Evolutionary conservation across 2,113 vertebrate genomes (phyloP), one percentile per base, ranked within the genome.

Genomic region (Cricetomys ansorgei): DNA sequence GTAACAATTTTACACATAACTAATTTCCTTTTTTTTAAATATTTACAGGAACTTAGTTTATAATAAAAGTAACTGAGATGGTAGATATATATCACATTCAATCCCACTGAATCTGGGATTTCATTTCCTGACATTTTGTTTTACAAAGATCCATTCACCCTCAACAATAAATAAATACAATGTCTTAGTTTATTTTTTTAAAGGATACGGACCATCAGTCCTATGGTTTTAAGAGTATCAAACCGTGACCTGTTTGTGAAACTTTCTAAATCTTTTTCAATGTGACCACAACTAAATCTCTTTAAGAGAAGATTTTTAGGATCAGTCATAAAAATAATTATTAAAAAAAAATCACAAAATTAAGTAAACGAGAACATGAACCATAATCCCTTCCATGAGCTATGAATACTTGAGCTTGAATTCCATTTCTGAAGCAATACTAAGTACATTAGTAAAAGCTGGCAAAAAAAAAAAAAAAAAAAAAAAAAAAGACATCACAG

Each of bases 111-210:
- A 96, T 94, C 97, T 97, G 89, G 97, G 98, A 97, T 97, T 98
- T 97, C 94, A 97, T 97, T 97, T 97, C 94, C 93, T 96, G 92
- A 91, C 85, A 94, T 98, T 98, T 98, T 98, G 98, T 98, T 98
- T 96, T 97, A 97, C 85, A 98, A 94, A 96, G 97, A 53, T 95
- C 79, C 70, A 96, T 97, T 97, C 76, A 96, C 96, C 76, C 73
- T 98, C 92, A 97, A 89, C 96, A 98, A 96, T 79, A 76, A 97
- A 90, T 94, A 97, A 96, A 86, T 57, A 96, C 34, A 95, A 97
- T 95, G 89, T 88, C 96, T 95, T 59, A 92, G 37, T 77, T 79
- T 93, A 81, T 94, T 34, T 29, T 17, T 5, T 79, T 94, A 94
- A 96, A 93, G 94, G 11, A 96, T 97, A 97, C 89, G 76, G 94